phyloP scores from a whole-genome alignment of 2,797 vertebrate species.

The Spea hammondii region DNA sequence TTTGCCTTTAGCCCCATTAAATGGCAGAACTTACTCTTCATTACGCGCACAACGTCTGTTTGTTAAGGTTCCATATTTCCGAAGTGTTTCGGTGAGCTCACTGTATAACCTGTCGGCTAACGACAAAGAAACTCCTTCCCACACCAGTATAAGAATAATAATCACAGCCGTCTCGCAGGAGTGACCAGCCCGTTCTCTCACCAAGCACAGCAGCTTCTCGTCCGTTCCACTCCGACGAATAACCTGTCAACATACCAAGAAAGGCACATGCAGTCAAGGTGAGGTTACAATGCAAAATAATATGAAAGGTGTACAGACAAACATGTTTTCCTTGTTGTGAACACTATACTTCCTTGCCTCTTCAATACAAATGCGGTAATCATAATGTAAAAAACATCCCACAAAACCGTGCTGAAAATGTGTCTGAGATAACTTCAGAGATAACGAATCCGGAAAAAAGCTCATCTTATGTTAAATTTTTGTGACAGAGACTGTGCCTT shows the following conservation, averaged over 20 bases:
- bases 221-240: conserved; percentile 83
- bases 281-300: neutral
- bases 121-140: conserved; percentile 85
- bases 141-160: conserved; percentile 89
- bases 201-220: conserved; percentile 92
- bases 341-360: too few relatives aligned
- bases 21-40: conserved; percentile 85
- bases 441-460: too few relatives aligned
- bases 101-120: conserved; percentile 86
- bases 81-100: conserved; percentile 84
- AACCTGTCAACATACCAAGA: conserved; percentile 71
- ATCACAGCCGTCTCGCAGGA: conserved; percentile 86
- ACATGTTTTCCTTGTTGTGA: neutral
- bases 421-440: too few relatives aligned
- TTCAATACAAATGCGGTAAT: too few relatives aligned
- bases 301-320: too few relatives aligned
- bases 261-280: neutral
- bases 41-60: conserved; percentile 94
- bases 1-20: too few relatives aligned
- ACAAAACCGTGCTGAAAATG: too few relatives aligned
- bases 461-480: too few relatives aligned
- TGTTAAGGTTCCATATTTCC: conserved; percentile 84
- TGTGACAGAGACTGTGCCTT: too few relatives aligned
- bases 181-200: conserved; percentile 87
- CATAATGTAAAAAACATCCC: too few relatives aligned